A percentile compares a stretch with the other conserved stretches of the same genome.
phyloP scores from a whole-genome alignment of 2,113 vertebrate species.

The Chelonoidis abingdonii region DNA sequence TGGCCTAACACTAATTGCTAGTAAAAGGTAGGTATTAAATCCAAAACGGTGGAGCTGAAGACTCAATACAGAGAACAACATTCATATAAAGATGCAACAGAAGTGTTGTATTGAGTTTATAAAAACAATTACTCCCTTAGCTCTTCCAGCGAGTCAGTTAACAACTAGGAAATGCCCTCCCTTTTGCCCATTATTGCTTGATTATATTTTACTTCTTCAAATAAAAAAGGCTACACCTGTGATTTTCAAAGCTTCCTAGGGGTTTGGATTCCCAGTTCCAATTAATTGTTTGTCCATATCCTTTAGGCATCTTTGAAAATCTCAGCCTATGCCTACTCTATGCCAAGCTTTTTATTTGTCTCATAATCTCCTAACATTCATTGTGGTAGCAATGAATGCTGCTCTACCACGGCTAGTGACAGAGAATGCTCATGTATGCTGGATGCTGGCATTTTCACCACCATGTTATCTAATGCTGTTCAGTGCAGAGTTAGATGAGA shows the following conservation, averaged over 20 bases:
- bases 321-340: neutral
- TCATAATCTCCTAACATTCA: slow-evolving; percentile 38
- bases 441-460: neutral
- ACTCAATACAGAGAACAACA: neutral
- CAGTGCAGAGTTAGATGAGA: neutral
- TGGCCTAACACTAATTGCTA: neutral
- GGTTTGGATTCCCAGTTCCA: neutral
- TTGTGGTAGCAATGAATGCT: slow-evolving; percentile 1
- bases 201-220: neutral
- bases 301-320: slow-evolving; percentile 17
- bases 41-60: neutral
- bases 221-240: slow-evolving; percentile 10
- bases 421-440: slow-evolving; percentile 51
- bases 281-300: neutral
- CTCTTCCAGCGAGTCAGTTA: neutral
- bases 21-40: neutral
- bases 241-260: neutral
- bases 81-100: neutral
- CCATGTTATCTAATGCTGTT: neutral
- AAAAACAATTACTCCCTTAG: neutral
- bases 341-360: slow-evolving; percentile 52
- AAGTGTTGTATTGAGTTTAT: neutral
- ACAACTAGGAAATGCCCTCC: neutral
- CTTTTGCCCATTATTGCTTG: neutral
- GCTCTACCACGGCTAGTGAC: slow-evolving; percentile 6